Base-by-base conservation (phyloP, 1,140 invertebrate species). In the Heterodera carotae region DNA sequence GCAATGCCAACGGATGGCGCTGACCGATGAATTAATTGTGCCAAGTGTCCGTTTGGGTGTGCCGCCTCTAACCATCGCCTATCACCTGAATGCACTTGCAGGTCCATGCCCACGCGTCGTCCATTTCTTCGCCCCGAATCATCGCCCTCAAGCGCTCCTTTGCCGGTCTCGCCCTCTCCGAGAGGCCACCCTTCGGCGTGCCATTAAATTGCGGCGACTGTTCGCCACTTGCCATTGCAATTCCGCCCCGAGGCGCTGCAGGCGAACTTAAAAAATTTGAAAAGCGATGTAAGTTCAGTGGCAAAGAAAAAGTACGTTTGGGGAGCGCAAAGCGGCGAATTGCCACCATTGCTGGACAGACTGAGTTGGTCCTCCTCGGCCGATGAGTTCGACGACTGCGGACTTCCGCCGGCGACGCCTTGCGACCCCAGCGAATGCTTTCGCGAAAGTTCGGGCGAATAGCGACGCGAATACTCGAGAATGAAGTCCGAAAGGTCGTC, bases 101-200 rank as follows among this genome's bases (percentile, higher is more conserved):
- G n/a, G 85, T 86, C 85, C 85, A 86, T 34, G 82, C 83, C 84
- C 85, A 88, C 43, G 85, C 86, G 34, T 82, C 78, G 60, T 86
- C 86, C 77, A 88, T 84, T 48, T 88, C 85, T 29, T 82, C 77
- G 43, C 85, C 77, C 27, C 75, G 68, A 69, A 86, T 86, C 29
- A 86, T 73, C 25, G 77, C 75, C 7, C 84, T 74, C 31, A 86
- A 72, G 33, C 73, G 39, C 53, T 86, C 81, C 71, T 86, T 86
- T 22, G 85, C 84, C 53, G 81, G 75, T 48, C 81, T 66, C 53
- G 64, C 73, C 69, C 25, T 71, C 22, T 66, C 62, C 1, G 15
- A n/a, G n/a, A n/a, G n/a, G n/a, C n/a, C 29, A 25, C 6, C 22
- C 31, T 79, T 39, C 29, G 48, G 5, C 43, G 27, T 31, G 25